Base-by-base conservation (phyloP, 2,888 invertebrate species). In the Apodemia hepburni region DNA sequence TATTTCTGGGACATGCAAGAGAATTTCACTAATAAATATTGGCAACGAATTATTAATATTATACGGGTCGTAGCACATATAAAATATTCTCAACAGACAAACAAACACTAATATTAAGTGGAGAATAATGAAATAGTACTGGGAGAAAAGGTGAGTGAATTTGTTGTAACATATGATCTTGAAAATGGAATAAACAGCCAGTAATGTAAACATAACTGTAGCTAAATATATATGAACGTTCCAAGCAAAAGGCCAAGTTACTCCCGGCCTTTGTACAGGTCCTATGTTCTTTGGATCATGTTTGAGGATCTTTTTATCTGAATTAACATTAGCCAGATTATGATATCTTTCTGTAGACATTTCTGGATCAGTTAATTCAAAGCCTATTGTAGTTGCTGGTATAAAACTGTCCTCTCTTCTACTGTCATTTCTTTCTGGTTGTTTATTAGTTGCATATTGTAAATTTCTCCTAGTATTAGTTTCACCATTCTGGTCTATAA, bases 1-100 rank as follows among this genome's bases (percentile, higher is more conserved):
- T 67, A 98, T 98, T 67, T 97, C 95, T 0, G 97, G 97, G 64
- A 97, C 93, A 77, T 97, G 96, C 68, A 97, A 94, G 49, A 98
- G 85, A 60, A 98, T 94, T 76, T 97, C 96, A 61, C 97, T 96
- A 42, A 97, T 88, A 66, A 96, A 95, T 59, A 93, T 86, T 65
- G 96, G 96, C 77, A 98, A 93, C 0, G 96, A 96, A 66, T 93
- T 94, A 66, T 95, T 95, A n/a, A 96, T 94, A 77, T 98, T 98
- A 80, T 98, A 98, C 0, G 97, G 97, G 85, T 98, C 98, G 78
- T 97, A 96, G 72, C 97, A 96, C 72, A 98, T 93, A 78, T 97
- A 98, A 73, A 97, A 95, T 72, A 97, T 96, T 60, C 97, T 93
- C 76, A 97, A 91, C 18, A 95, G 93, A 77, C 98, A 97, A 57